Evolutionary conservation across 2,888 invertebrate genomes (phyloP).

Genomic region (Patella caerulea): DNA sequence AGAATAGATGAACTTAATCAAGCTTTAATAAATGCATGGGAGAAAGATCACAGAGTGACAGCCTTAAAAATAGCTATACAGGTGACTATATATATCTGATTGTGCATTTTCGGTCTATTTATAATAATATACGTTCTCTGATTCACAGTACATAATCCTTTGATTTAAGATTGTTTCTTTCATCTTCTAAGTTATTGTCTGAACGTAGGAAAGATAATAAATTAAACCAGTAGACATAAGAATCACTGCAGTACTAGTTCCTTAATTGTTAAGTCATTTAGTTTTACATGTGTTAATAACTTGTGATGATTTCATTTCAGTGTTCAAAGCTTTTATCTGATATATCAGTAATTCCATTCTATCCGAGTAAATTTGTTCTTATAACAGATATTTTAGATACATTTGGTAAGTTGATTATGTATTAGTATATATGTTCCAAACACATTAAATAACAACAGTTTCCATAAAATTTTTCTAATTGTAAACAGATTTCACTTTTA

Average conservation of each 20-base stretch:
- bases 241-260: no score
- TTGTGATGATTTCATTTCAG: slow-evolving; percentile 70
- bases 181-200: not conserved
- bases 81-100: slow-evolving; percentile 65
- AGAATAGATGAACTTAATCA: slow-evolving; percentile 92
- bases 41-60: slow-evolving; percentile 89
- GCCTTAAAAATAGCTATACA: slow-evolving; percentile 96
- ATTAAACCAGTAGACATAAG: not conserved
- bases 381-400: slow-evolving; percentile 96
- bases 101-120: not conserved
- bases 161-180: not conserved
- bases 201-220: not conserved
- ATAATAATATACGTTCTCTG: not conserved
- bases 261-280: no score
- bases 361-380: slow-evolving; percentile 97
- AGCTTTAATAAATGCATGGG: slow-evolving; percentile 93
- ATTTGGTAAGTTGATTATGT: slow-evolving; percentile 75
- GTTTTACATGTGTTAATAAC: no score
- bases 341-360: slow-evolving; percentile 91
- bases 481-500: not conserved
- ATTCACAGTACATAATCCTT: not conserved
- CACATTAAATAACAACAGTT: not conserved
- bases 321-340: slow-evolving; percentile 94
- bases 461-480: not conserved
- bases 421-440: not conserved